phyloP scores from a whole-genome alignment of 2,113 vertebrate species.

The Helogale parvula region DNA sequence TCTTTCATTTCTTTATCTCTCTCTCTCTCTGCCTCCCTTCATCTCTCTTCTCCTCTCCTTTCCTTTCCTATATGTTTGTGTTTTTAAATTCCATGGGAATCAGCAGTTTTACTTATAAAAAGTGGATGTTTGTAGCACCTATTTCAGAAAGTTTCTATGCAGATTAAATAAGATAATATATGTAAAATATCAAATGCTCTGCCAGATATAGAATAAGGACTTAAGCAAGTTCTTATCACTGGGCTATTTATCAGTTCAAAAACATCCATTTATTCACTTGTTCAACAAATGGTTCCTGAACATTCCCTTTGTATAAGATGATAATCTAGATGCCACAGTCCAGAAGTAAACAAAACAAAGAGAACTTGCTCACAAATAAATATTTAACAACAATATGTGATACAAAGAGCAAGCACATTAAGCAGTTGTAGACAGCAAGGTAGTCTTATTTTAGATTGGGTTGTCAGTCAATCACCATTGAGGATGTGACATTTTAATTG shows the following conservation, averaged over 20 bases:
- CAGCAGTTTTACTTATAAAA: not conserved
- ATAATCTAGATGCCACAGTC: not conserved
- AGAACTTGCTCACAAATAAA: not conserved
- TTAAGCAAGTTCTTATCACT: constrained; percentile 11
- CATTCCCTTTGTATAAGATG: not conserved
- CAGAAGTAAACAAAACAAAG: not conserved
- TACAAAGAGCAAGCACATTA: not conserved
- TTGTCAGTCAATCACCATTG: not conserved
- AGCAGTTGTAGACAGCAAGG: not conserved
- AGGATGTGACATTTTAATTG: not conserved
- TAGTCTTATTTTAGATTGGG: not conserved
- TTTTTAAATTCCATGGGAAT: not conserved
- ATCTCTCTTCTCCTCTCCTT: no score
- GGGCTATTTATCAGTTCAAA: not conserved
- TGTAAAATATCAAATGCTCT: not conserved
- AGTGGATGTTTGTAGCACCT: not conserved
- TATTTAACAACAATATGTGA: not conserved
- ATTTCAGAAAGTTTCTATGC: not conserved
- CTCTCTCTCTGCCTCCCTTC: no score
- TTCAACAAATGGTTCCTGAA: not conserved
- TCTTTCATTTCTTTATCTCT: no score
- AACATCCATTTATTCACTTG: not conserved
- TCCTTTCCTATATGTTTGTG: not conserved
- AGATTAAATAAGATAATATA: not conserved
- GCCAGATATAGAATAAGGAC: not conserved